Percentiles rank a stretch among this genome's conserved stretches.
Evolutionary conservation across 2,113 vertebrate genomes (phyloP).

Genomic region (Colinus virginianus): DNA sequence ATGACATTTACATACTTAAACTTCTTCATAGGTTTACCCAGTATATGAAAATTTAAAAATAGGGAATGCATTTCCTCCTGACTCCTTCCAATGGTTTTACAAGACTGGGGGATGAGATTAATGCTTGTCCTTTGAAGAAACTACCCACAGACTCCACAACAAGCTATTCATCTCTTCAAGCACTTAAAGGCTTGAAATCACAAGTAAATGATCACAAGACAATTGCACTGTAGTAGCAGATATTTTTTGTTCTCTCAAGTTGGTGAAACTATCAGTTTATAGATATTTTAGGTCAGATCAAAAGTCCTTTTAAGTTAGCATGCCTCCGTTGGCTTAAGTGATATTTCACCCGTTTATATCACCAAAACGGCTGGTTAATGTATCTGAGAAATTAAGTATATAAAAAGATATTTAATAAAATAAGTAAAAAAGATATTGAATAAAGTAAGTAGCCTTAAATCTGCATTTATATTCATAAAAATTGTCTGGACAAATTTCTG

Average conservation of each 20-base stretch:
- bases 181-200: background rate
- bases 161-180: background rate
- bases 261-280: background rate
- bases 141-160: background rate
- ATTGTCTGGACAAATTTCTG: background rate
- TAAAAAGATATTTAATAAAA: background rate
- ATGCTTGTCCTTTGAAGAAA: slow-evolving; percentile 1
- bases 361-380: background rate
- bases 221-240: background rate
- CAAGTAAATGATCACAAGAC: background rate
- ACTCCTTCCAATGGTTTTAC: background rate
- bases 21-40: slow-evolving; percentile 3
- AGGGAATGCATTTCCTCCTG: background rate
- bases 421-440: background rate
- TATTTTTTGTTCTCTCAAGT: background rate
- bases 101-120: background rate
- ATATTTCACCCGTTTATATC: background rate
- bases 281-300: background rate
- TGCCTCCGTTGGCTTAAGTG: background rate
- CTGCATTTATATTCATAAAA: background rate
- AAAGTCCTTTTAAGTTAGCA: background rate
- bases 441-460: background rate
- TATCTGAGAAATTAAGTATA: background rate
- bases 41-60: background rate
- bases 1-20: background rate